Conservation (phyloP, 2,113 vertebrate species). For the Sinocyclocheilus rhinocerous region DNA sequence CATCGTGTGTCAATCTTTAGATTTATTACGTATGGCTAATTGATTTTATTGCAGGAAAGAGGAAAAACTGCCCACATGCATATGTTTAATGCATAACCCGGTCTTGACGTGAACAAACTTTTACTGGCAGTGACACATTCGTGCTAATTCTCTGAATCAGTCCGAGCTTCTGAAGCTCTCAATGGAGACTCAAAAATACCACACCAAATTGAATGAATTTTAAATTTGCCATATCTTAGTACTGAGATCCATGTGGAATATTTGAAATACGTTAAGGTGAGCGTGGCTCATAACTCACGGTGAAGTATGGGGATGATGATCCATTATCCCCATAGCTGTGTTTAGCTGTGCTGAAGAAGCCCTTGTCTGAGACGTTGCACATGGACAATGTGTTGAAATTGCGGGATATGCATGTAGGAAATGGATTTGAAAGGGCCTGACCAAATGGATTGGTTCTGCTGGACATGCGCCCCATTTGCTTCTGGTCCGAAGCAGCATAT, state of each 20-base stretch:
- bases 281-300: slow-evolving; percentile 22
- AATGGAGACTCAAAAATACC: slow-evolving; percentile 36
- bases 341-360: slow-evolving; percentile 25
- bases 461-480: slow-evolving; percentile 54
- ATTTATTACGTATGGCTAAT: slow-evolving; percentile 63
- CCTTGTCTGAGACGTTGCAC: slow-evolving; percentile 30
- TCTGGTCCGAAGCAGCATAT: slow-evolving; percentile 62
- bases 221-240: slow-evolving; percentile 29
- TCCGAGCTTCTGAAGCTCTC: slow-evolving; percentile 1
- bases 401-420: slow-evolving; percentile 62
- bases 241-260: background rate
- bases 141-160: slow-evolving; percentile 21
- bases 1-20: slow-evolving; percentile 45
- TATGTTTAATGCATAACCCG: slow-evolving; percentile 55
- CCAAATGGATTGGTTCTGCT: slow-evolving; percentile 69
- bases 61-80: slow-evolving; percentile 50
- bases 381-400: slow-evolving; percentile 56
- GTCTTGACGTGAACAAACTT: slow-evolving; percentile 38
- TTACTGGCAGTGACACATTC: slow-evolving; percentile 29
- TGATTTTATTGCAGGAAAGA: slow-evolving; percentile 62
- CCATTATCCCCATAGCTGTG: too few species aligned
- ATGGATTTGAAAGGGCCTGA: slow-evolving; percentile 63
- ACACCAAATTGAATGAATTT: slow-evolving; percentile 43
- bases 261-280: slow-evolving; percentile 40
- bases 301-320: slow-evolving; percentile 44